phyloP scores from a whole-genome alignment of 2,113 vertebrate species.

The Isichthys henryi region DNA sequence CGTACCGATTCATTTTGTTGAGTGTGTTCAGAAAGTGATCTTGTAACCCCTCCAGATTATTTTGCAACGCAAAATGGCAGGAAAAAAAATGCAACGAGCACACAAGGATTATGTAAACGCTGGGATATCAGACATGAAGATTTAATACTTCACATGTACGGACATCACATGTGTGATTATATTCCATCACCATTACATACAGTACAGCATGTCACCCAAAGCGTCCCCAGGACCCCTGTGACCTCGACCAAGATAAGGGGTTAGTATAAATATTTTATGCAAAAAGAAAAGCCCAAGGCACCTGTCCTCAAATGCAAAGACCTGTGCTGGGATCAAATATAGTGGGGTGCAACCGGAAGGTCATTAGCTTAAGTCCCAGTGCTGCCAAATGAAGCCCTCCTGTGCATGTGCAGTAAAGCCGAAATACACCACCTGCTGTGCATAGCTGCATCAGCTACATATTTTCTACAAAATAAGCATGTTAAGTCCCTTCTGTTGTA shows the following conservation, averaged over 20 bases:
- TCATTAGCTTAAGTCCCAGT: not conserved
- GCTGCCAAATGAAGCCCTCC: not conserved
- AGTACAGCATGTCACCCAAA: not conserved
- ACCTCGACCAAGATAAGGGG: not conserved
- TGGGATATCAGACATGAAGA: not conserved
- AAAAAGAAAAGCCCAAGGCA: not conserved
- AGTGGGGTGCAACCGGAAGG: not conserved
- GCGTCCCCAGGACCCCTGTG: not conserved
- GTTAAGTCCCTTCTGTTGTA: not conserved
- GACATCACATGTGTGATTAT: not conserved
- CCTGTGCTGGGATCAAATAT: not conserved
- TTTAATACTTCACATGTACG: not conserved
- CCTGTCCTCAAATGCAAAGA: not conserved
- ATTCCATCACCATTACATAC: not conserved
- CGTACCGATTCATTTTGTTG: not conserved
- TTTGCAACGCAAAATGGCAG: not conserved
- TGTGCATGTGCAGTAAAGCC: not conserved
- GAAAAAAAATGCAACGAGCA: not conserved
- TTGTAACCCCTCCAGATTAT: not conserved
- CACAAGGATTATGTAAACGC: not conserved
- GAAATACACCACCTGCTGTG: not conserved
- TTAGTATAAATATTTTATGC: not conserved
- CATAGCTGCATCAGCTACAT: not conserved
- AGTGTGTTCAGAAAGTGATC: not conserved
- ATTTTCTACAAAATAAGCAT: not conserved